Conservation (phyloP, 2,888 invertebrate species). For the Eugnorisma glareosa region DNA sequence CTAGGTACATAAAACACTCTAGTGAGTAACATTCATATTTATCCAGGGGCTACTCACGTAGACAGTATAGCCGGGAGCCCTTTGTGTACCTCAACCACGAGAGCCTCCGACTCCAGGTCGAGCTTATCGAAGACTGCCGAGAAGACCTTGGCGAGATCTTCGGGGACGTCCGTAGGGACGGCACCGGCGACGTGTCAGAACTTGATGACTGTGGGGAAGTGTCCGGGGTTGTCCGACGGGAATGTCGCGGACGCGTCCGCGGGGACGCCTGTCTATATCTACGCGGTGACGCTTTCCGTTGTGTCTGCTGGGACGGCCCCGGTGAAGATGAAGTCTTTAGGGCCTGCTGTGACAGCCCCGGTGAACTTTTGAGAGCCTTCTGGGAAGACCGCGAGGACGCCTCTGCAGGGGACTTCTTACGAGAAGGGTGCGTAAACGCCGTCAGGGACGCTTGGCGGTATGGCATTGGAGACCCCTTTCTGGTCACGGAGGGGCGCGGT, state of each 20-base stretch:
- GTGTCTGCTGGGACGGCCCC: background rate
- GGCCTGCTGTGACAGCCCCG: background rate
- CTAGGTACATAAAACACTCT: constrained; percentile 24
- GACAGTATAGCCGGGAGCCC: constrained; percentile 22
- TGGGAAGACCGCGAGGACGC: background rate
- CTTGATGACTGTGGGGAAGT: constrained; percentile 8
- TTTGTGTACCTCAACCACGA: constrained; percentile 33
- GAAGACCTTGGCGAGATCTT: constrained; percentile 42
- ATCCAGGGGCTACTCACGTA: constrained; percentile 47
- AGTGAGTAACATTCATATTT: constrained; percentile 46
- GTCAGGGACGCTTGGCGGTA: constrained; percentile 5
- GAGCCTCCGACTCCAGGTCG: constrained; percentile 9
- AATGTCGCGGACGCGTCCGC: background rate
- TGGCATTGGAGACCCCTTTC: background rate
- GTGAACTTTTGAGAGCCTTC: background rate
- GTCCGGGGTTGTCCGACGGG: background rate
- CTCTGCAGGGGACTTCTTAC: background rate
- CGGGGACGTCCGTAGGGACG: constrained; percentile 25
- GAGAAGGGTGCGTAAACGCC: background rate
- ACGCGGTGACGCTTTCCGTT: background rate
- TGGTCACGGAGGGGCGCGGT: background rate
- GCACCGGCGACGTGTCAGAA: constrained; percentile 3
- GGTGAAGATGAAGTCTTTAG: background rate
- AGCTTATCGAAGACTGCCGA: constrained; percentile 21
- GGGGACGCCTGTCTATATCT: background rate